Base-by-base conservation (phyloP, 2,888 invertebrate genomes). In the Xylota segnis region DNA sequence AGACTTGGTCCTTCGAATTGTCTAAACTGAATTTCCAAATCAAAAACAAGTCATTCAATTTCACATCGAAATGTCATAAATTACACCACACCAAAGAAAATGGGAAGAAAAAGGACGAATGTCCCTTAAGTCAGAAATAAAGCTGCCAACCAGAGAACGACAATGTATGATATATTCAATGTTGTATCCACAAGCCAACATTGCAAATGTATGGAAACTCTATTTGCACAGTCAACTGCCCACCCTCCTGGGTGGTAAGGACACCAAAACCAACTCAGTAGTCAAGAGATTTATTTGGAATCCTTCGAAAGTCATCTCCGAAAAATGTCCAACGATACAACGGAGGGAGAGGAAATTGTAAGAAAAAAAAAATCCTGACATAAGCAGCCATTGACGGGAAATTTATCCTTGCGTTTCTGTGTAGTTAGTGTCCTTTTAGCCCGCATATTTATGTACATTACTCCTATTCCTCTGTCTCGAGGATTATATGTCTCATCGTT, bases 21-120 rank as follows among this genome's bases (percentile, higher is more conserved):
- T 18, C 9, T 4, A 23, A 54, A 68, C 40, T 58, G 54, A 74
- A 74, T 50, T 74, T 74, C 40, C 54, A 78, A 78, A 78, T 63
- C 75, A 81, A 71, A 82, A 84, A 76, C 84, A 76, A 81, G 52
- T 84, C 84, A 81, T 81, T 84, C 75, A 81, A 81, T 81, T 81
- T 81, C 81, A 23, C 65, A 84, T 71, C 47, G 81, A 59, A 75
- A 47, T 76, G 50, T 65, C 81, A 81, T 81, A 81, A 84, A 81
- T 84, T 45, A 84, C 58, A 63, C 66, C 34, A 45, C 29, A 63
- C 34, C 45, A 45, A 32, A n/a, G 52, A 34, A 43, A 37, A 3
- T 23, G 23, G 23, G 1, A 23, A 23, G 23, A 61, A 34, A 27
- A 70, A 65, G 71, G 76, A 71, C 65, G 37, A 71, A 71, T 71